Percentiles rank a stretch among this genome's conserved stretches.
phyloP scores from a whole-genome alignment of 1,140 invertebrate species.

The Bilobella aurantiaca region DNA sequence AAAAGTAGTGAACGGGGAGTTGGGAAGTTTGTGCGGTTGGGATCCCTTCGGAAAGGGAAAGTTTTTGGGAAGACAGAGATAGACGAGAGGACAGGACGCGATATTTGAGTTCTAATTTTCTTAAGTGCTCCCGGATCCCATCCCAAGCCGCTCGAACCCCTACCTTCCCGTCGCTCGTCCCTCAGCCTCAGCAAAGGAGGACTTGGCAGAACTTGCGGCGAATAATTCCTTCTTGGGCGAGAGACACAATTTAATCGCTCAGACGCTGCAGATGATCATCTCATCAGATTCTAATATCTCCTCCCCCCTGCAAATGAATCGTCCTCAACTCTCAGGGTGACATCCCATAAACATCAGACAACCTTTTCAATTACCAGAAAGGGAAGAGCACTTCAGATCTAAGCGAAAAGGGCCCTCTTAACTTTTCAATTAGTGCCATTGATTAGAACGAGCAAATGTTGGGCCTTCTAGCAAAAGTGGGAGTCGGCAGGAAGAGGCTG shows the following conservation, averaged over 20 bases:
- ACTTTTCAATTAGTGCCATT: no score
- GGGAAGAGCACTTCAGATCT: no score
- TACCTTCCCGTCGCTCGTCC: neutral
- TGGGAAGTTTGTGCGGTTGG: slow-evolving; percentile 17
- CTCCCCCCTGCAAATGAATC: slow-evolving; percentile 10
- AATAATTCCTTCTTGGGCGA: neutral
- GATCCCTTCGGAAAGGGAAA: slow-evolving; percentile 19
- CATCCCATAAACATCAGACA: neutral
- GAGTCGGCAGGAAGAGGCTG: neutral
- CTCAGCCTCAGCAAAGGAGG: neutral
- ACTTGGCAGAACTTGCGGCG: no score
- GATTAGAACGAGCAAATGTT: no score
- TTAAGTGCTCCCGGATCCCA: slow-evolving; percentile 34
- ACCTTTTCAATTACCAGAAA: neutral
- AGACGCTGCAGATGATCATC: slow-evolving; percentile 28
- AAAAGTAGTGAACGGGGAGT: slow-evolving; percentile 5
- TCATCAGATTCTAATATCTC: slow-evolving; percentile 30
- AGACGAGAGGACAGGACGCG: slow-evolving; percentile 14
- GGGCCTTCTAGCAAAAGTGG: no score
- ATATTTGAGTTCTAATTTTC: slow-evolving; percentile 36
- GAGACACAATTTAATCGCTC: slow-evolving; percentile 32
- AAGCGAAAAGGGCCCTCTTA: no score
- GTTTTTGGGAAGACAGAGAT: slow-evolving; percentile 1
- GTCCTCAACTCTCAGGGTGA: neutral
- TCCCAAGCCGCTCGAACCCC: no score